Base-by-base conservation (phyloP, 2,113 vertebrate species). In the Sebastes fasciatus region DNA sequence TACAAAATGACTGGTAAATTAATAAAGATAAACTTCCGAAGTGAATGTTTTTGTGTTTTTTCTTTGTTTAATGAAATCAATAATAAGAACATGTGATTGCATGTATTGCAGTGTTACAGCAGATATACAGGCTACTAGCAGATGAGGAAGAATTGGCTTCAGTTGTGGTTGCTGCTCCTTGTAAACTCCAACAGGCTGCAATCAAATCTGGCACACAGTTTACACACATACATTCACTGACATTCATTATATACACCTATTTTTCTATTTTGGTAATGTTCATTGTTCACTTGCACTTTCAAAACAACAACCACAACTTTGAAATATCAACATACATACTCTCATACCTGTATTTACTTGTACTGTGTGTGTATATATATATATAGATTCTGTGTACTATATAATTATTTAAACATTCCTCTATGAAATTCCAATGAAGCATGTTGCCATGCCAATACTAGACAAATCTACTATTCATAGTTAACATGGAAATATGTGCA, bases 11-110 rank as follows among this genome's bases (percentile, higher is more conserved):
- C 79, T 66, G 65, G 63, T 64, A 75, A 86, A 80, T 82, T 51
- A 87, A 86, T 89, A 86, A 83, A 85, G 52, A 83, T 17, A 1
- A 2, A 72, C 58, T 69, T 77, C 51, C 64, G 1, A 73, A 48
- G 8, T 67, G 10, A 21, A 51, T 26, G 11, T 60, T 74, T 83
- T 75, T 74, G 55, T 77, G 23, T 70, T 65, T 71, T 34, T 62
- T 23, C 13, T 71, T 55, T 63, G 5, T 21, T 16, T 60, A 23
- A 62, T 68, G 5, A 42, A 48, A 48, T 48, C 17, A 34, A 1
- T 13, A 26, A 48, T 48, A 9, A 6, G 9, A 46, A 43, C 0
- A 7, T 51, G 14, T 43, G 61, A 45, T 43, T 43, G 8, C 19
- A 40, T 49, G 21, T 13, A 34, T 34, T 34, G 34, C 34, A 1